phyloP scores from a whole-genome alignment of 2,888 invertebrate genomes.

The Papilio elwesi region DNA sequence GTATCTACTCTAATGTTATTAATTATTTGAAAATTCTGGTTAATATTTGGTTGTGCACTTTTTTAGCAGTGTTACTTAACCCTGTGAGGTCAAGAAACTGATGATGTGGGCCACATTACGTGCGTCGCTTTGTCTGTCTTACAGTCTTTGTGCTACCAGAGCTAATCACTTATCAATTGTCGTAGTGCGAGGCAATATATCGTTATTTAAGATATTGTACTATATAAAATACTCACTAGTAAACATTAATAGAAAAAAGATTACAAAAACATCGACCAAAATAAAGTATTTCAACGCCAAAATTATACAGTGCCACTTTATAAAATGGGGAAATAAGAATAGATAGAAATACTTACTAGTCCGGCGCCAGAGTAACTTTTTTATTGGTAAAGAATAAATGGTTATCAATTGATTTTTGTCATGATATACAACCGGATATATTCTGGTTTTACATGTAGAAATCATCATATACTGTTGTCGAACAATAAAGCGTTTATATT shows the following conservation, averaged over 20 bases:
- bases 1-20: neutral
- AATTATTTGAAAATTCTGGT: too few species aligned
- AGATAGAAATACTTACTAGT: constrained; percentile 1
- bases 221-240: neutral
- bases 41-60: too few species aligned
- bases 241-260: neutral
- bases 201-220: neutral
- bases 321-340: neutral
- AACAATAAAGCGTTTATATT: constrained; percentile 41
- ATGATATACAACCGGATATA: constrained; percentile 37
- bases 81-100: too few species aligned
- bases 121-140: too few species aligned
- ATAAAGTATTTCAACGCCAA: neutral
- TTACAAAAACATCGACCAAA: neutral
- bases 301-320: neutral
- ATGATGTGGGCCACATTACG: too few species aligned
- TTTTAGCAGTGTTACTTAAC: too few species aligned
- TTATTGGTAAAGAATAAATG: constrained; percentile 16
- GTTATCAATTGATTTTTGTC: constrained; percentile 21
- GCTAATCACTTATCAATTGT: too few species aligned
- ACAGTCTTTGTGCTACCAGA: too few species aligned
- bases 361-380: constrained; percentile 6
- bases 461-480: constrained; percentile 35
- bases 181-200: too few species aligned
- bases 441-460: constrained; percentile 35